Evolutionary conservation across 2,888 invertebrate species (phyloP).

Genomic region (Ectemnius cavifrons): DNA sequence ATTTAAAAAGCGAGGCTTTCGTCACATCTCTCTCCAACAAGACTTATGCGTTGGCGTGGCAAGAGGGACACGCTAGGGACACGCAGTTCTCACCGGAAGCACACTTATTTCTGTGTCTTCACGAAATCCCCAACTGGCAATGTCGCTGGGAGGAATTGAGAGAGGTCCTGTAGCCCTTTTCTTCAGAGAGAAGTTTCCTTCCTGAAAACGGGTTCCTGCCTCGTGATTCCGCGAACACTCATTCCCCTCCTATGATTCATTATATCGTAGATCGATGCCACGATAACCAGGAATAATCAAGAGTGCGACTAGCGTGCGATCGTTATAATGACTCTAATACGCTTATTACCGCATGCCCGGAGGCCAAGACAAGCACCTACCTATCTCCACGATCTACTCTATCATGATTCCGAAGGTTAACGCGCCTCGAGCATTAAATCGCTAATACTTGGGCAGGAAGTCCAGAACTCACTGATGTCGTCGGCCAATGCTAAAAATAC

Average conservation of each 20-base stretch:
- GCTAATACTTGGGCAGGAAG: too few relatives aligned
- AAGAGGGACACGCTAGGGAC: slow-evolving; percentile 32
- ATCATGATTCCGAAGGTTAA: too few relatives aligned
- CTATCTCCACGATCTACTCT: too few relatives aligned
- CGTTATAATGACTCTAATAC: neutral
- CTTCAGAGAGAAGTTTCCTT: neutral
- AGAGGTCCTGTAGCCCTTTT: slow-evolving; percentile 16
- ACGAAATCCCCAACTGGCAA: slow-evolving; percentile 33
- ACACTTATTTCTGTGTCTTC: slow-evolving; percentile 60
- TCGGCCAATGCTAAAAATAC: too few relatives aligned
- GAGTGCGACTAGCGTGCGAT: neutral
- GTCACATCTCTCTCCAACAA: slow-evolving; percentile 10
- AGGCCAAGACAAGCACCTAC: too few relatives aligned
- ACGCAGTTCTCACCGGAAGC: slow-evolving; percentile 53
- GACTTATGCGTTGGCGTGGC: too few relatives aligned
- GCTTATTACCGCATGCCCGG: too few relatives aligned
- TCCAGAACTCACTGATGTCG: too few relatives aligned
- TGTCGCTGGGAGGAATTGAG: neutral
- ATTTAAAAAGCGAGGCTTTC: slow-evolving; percentile 39
- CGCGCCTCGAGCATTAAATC: too few relatives aligned
- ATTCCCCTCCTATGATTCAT: neutral
- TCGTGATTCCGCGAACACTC: neutral
- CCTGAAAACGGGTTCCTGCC: neutral
- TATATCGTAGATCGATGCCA: neutral
- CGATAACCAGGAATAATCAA: slow-evolving; percentile 2